Base-by-base conservation (phyloP, 2,888 invertebrate species). In the Euzophera pinguis region DNA sequence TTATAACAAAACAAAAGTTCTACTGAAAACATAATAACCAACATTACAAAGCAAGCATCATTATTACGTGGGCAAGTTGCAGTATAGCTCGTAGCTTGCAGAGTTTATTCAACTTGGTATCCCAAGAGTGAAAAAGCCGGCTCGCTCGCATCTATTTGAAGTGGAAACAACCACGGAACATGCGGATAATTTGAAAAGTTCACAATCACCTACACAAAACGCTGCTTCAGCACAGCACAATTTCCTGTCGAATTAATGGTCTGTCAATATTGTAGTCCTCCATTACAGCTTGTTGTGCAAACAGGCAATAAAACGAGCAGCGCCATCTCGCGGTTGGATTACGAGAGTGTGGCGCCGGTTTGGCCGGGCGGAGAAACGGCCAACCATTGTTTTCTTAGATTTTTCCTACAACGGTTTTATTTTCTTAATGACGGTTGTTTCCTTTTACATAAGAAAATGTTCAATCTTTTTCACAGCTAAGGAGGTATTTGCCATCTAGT, bases 181-280 rank as follows among this genome's bases (percentile, higher is more conserved):
- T 78, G 84, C 81, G 71, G 87, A 80, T 89, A 87, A 90, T 90
- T 89, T 87, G 86, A 87, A 89, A 89, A 89, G 87, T 90, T 90
- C 86, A 82, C 85, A 85, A 88, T 87, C 85, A 87, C 88, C 87
- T 85, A 81, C 75, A 75, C 66, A 68, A 73, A 74, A 68, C 74
- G 80, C 84, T 72, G 75, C 73, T 83, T 83, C 88, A 85, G 88
- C 87, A 84, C 89, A 85, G 88, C 87, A 84, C 88, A 86, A 86
- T 90, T 85, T 89, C 83, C 87, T 88, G 78, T 71, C 76, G 87
- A 89, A 90, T 87, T 90, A 89, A 90, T 88, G 89, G 81, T 88
- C 81, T 89, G 90, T 87, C 90, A 88, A 90, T 90, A 89, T 85
- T 87, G 84, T 79, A 82, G 78, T 78, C 79, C 77, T 83, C 84